A percentile compares a stretch with the other conserved stretches of the same genome.
These are phyloP conservation scores for Scrobipalpa costella DNA, from an alignment of 2,888 invertebrate genomes.

Conservation along the genomic window DNA sequence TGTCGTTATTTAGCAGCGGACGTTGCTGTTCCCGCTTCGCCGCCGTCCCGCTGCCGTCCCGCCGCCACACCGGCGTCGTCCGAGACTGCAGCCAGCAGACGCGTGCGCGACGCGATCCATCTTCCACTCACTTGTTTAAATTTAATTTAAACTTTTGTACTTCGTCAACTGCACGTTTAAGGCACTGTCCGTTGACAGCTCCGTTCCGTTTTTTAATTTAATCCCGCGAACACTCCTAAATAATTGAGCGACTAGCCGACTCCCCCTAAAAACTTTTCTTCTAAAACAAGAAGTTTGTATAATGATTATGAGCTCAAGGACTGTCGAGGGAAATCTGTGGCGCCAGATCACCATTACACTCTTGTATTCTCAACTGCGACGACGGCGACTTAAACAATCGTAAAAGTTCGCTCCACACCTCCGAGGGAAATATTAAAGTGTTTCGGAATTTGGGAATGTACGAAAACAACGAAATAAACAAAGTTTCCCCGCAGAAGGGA, in stretches of 20 bases:
- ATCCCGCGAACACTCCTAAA: constrained; percentile 55
- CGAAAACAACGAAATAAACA: constrained; percentile 27
- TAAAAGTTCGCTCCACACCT: constrained; percentile 38
- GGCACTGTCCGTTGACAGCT: constrained; percentile 50
- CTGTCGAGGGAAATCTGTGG: constrained; percentile 65
- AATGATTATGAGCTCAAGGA: constrained; percentile 51
- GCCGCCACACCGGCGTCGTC: not conserved
- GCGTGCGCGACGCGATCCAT: constrained; percentile 49
- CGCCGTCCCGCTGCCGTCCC: constrained; percentile 42
- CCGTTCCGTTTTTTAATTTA: constrained; percentile 57
- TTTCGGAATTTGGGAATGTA: not conserved
- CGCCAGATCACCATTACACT: constrained; percentile 33
- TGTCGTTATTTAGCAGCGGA: constrained; percentile 58
- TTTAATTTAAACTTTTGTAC: constrained; percentile 71
- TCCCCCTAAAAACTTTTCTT: constrained; percentile 42
- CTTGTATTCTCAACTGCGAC: constrained; percentile 37
- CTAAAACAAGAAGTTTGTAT: constrained; percentile 52
- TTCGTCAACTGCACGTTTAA: constrained; percentile 56
- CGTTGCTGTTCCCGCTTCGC: constrained; percentile 44
- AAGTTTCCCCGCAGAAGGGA: constrained; percentile 28
- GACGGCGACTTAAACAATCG: constrained; percentile 39
- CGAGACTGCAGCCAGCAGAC: not conserved
- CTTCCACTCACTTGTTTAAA: constrained; percentile 54
- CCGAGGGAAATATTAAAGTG: constrained; percentile 27
- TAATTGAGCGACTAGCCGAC: constrained; percentile 44